A percentile compares a stretch with the other conserved stretches of the same genome.
Conservation (phyloP, 1,140 invertebrate genomes). For the Zaprionus gabonicus region DNA sequence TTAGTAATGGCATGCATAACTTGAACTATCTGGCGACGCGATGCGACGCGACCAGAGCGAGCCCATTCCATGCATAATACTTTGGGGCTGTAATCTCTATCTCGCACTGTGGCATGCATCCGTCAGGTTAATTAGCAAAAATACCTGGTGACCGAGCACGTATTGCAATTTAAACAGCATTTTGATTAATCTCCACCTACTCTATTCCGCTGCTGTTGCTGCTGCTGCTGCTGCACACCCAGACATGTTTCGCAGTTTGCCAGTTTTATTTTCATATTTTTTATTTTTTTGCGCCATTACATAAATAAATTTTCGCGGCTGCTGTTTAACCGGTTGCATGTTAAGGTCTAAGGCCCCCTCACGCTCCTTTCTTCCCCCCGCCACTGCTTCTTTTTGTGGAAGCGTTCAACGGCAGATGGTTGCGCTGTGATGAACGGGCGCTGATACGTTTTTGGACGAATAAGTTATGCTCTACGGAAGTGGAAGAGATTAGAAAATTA, state of each 20-base stretch:
- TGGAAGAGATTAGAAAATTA: neutral
- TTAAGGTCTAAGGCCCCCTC: conserved; percentile 30
- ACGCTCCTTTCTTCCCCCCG: neutral
- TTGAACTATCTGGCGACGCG: conserved; percentile 8
- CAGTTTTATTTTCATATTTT: conserved; percentile 16
- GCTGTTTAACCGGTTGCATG: conserved; percentile 53
- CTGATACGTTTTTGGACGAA: neutral
- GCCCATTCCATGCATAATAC: conserved; percentile 53
- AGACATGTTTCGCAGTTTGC: conserved; percentile 12
- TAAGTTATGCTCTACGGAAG: neutral
- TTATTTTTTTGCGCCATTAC: conserved; percentile 16
- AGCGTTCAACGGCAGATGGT: neutral
- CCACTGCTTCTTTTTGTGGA: neutral
- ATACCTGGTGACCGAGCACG: conserved; percentile 73
- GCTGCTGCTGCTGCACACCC: neutral
- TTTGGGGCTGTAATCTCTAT: conserved; percentile 55
- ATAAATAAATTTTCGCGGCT: conserved; percentile 17
- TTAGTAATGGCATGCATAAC: conserved; percentile 15
- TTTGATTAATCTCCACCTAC: conserved; percentile 72
- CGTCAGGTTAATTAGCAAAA: conserved; percentile 74
- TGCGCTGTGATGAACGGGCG: neutral
- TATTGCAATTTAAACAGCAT: conserved; percentile 76
- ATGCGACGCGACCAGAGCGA: neutral
- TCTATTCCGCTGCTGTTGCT: conserved; percentile 29
- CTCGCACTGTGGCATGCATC: conserved; percentile 55